A percentile compares a stretch with the other conserved stretches of the same genome.
These are phyloP conservation scores for Denticeps clupeoides DNA, from an alignment of 2,797 vertebrate genomes.

Conservation along the genomic window DNA sequence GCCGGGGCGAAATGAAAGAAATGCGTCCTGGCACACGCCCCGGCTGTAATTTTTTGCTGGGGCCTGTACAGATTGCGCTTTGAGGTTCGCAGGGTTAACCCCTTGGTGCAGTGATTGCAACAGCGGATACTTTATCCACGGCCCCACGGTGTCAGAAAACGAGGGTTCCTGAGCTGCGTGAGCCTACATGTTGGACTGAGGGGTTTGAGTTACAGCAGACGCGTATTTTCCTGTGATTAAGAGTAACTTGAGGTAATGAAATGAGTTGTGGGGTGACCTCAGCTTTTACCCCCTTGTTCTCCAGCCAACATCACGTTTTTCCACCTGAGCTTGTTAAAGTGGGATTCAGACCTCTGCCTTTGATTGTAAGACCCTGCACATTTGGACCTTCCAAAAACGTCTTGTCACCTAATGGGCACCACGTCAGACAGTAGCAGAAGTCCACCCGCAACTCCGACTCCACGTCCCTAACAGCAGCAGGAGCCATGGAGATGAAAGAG, in stretches of 20 bases:
- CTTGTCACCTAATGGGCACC: conserved; percentile 64
- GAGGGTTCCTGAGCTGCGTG: too few species aligned
- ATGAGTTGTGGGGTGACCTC: not conserved
- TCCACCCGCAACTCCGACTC: conserved; percentile 35
- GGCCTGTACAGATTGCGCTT: conserved; percentile 15
- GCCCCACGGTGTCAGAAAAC: too few species aligned
- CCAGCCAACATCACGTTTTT: conserved; percentile 28
- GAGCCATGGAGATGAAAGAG: conserved; percentile 74
- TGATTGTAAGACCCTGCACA: conserved; percentile 5
- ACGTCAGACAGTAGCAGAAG: conserved; percentile 42
- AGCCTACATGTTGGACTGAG: too few species aligned
- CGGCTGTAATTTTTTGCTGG: conserved; percentile 11
- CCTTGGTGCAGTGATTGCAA: too few species aligned
- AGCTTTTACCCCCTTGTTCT: conserved; percentile 29
- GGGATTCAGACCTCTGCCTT: conserved; percentile 16
- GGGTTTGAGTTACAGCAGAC: too few species aligned
- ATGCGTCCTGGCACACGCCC: conserved; percentile 21
- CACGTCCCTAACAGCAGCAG: conserved; percentile 31
- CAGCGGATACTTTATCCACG: too few species aligned
- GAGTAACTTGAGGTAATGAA: not conserved
- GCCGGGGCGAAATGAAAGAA: conserved; percentile 21
- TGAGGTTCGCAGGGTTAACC: conserved; percentile 21
- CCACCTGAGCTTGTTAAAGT: conserved; percentile 25
- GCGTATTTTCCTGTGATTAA: too few species aligned
- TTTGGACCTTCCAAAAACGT: conserved; percentile 16